Percentiles rank a stretch among this genome's conserved stretches.
Evolutionary conservation across 2,797 vertebrate genomes (phyloP).

Genomic region (Sardinella longiceps): DNA sequence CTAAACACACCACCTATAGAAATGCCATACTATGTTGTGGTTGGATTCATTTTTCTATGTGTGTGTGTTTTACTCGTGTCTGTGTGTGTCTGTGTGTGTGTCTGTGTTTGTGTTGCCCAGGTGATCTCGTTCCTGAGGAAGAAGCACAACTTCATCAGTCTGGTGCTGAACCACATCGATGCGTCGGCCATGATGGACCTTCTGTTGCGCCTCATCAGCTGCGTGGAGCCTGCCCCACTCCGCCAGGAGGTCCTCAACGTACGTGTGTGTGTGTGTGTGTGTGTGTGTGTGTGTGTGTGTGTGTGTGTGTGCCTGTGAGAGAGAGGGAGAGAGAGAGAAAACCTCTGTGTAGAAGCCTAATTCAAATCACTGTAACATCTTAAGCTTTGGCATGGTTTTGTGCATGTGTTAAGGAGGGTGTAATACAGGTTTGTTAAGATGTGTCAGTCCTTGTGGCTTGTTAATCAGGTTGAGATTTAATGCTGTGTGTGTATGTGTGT

Average conservation of each 20-base stretch:
- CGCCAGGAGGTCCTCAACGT: slow-evolving; percentile 93
- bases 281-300: neutral
- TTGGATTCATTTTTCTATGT: neutral
- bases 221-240: slow-evolving; percentile 88
- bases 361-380: slow-evolving; percentile 73
- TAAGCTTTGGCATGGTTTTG: slow-evolving; percentile 78
- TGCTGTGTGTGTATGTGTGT: neutral
- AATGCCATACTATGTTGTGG: neutral
- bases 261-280: slow-evolving; percentile 58
- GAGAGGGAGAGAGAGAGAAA: slow-evolving; percentile 57
- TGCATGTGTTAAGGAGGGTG: neutral
- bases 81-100: neutral
- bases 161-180: slow-evolving; percentile 94
- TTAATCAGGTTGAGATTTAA: neutral
- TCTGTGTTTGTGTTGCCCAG: slow-evolving; percentile 61
- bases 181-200: slow-evolving; percentile 98
- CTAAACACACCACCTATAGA: neutral
- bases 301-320: slow-evolving; percentile 80
- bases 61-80: neutral
- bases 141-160: slow-evolving; percentile 88
- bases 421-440: neutral
- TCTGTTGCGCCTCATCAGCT: slow-evolving; percentile 93
- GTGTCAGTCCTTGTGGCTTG: neutral
- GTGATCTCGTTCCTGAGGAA: slow-evolving; percentile 90
- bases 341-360: no score